phyloP scores from a whole-genome alignment of 2,888 invertebrate species.

The Aspidiotus rigidus region DNA sequence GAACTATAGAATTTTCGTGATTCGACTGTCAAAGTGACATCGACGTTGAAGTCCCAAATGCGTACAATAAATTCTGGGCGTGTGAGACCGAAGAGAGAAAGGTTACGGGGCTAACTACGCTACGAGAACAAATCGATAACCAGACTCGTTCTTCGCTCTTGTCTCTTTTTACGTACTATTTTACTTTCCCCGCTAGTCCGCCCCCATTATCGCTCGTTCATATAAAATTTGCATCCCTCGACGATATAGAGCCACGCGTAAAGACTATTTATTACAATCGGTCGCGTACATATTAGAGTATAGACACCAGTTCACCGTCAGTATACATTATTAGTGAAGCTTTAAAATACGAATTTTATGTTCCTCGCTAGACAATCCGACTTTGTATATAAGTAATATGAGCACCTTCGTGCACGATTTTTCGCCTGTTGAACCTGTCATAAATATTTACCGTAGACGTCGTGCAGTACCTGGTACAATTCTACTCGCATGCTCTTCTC shows the following conservation, averaged over 20 bases:
- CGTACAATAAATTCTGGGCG: constrained; percentile 18
- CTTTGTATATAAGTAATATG: too few relatives aligned
- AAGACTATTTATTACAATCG: neutral
- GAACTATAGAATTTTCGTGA: too few relatives aligned
- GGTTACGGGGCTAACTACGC: constrained; percentile 26
- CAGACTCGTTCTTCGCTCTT: constrained; percentile 10
- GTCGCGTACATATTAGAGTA: too few relatives aligned
- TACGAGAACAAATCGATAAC: constrained; percentile 26
- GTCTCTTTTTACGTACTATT: constrained; percentile 19
- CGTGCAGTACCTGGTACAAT: too few relatives aligned
- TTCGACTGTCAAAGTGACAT: too few relatives aligned
- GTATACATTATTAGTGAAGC: too few relatives aligned
- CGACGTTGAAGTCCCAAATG: too few relatives aligned
- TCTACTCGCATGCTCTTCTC: too few relatives aligned
- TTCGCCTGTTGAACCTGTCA: constrained; percentile 23
- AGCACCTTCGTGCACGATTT: neutral
- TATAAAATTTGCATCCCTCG: constrained; percentile 14
- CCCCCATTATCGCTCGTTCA: constrained; percentile 16
- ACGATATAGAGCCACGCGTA: constrained; percentile 20
- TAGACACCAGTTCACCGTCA: too few relatives aligned
- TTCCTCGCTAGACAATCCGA: too few relatives aligned
- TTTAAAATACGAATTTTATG: too few relatives aligned
- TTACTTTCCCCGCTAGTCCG: neutral
- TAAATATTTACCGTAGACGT: constrained; percentile 11
- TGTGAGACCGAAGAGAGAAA: constrained; percentile 15